These are phyloP conservation scores for Ganaspis sp. DNA, from an alignment of 1,140 invertebrate genomes.

Conservation along the genomic window DNA sequence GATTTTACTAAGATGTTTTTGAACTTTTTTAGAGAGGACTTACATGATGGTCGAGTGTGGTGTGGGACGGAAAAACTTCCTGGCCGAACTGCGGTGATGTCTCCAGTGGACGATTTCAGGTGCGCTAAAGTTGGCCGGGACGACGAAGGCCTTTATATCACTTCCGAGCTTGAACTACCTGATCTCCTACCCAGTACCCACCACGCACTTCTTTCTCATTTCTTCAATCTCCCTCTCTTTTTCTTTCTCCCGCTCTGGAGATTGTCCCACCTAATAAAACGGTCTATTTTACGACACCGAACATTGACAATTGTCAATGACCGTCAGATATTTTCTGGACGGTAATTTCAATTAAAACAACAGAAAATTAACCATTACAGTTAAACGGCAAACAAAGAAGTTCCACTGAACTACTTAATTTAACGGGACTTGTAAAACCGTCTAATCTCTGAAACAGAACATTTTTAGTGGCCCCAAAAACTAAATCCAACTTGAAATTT, in stretches of 20 bases:
- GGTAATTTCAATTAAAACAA: neutral
- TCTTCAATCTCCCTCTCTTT: constrained; percentile 43
- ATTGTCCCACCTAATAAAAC: constrained; percentile 16
- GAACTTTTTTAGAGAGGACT: constrained; percentile 48
- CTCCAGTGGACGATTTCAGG: constrained; percentile 63
- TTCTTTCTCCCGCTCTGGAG: constrained; percentile 43
- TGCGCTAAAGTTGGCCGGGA: constrained; percentile 59
- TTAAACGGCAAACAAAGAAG: neutral
- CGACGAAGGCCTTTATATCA: constrained; percentile 73
- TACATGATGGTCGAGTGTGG: constrained; percentile 72
- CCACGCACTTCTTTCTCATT: constrained; percentile 60
- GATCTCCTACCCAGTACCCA: constrained; percentile 58
- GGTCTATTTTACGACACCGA: neutral
- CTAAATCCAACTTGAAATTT: too few species aligned
- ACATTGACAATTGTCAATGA: constrained; percentile 25
- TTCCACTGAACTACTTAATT: neutral
- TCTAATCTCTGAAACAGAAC: neutral
- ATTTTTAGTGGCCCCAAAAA: neutral
- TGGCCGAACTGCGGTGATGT: constrained; percentile 56
- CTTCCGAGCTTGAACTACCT: constrained; percentile 67
- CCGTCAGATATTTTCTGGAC: neutral
- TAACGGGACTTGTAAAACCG: neutral
- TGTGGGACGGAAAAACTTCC: constrained; percentile 66
- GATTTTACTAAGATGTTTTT: neutral
- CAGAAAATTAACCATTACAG: neutral